Percentiles rank a stretch among this genome's conserved stretches.
phyloP scores from a whole-genome alignment of 1,140 invertebrate genomes.

The Hetaerina americana region DNA sequence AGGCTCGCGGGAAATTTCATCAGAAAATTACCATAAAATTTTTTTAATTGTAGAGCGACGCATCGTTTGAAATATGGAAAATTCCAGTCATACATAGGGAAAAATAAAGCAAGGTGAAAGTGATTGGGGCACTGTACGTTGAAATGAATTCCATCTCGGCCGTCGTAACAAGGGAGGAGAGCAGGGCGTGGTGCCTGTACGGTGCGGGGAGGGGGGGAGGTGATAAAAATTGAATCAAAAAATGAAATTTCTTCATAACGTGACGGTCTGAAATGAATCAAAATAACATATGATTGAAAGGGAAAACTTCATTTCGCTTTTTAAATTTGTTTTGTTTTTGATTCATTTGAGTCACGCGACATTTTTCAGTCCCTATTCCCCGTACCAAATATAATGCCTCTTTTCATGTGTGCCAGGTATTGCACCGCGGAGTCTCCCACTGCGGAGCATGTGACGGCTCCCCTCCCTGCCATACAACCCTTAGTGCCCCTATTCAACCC shows the following conservation, averaged over 20 bases:
- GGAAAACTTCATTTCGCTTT: background rate
- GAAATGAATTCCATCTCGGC: background rate
- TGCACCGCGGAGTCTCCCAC: background rate
- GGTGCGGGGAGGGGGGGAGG: background rate
- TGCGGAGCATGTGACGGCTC: background rate
- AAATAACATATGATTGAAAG: slow-evolving; percentile 1
- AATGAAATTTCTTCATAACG: background rate
- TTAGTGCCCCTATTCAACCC: too few relatives aligned
- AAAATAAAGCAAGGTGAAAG: too few relatives aligned
- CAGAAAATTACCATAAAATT: too few relatives aligned
- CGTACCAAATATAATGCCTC: background rate
- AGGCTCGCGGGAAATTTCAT: too few relatives aligned
- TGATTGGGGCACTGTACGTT: too few relatives aligned
- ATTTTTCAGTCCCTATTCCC: background rate
- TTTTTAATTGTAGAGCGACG: too few relatives aligned
- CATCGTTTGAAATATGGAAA: too few relatives aligned
- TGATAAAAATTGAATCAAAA: background rate
- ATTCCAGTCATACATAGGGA: too few relatives aligned
- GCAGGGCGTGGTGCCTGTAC: too few relatives aligned
- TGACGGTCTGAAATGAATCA: background rate
- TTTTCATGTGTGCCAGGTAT: background rate
- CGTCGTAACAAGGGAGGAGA: background rate
- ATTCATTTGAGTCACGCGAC: background rate
- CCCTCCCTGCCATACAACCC: background rate
- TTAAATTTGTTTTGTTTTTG: background rate